A percentile compares a stretch with the other conserved stretches of the same genome.
phyloP scores from a whole-genome alignment of 2,113 vertebrate genomes.

The Grammomys surdaster region DNA sequence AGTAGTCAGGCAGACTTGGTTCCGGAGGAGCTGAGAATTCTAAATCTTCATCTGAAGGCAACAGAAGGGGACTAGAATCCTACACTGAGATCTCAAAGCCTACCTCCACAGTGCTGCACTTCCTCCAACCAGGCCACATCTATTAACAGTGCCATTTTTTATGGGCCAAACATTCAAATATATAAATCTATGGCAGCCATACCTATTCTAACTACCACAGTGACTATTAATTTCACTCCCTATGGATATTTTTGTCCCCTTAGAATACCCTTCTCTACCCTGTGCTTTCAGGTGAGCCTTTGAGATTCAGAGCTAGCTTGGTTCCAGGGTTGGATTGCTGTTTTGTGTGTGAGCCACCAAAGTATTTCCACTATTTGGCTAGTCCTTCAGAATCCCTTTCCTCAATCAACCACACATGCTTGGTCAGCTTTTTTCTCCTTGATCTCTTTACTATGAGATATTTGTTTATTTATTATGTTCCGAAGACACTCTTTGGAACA shows the following conservation, averaged over 20 bases:
- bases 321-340: neutral
- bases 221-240: neutral
- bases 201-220: no score
- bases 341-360: neutral
- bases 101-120: no score
- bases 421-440: neutral
- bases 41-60: no score
- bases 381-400: no score
- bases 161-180: no score
- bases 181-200: no score
- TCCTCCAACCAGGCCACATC: no score
- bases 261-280: neutral
- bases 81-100: no score
- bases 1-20: no score
- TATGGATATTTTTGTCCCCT: neutral
- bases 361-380: neutral
- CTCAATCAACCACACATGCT: rapidly evolving
- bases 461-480: neutral
- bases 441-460: neutral
- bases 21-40: no score
- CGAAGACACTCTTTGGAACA: neutral
- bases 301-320: neutral
- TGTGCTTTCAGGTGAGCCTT: neutral
- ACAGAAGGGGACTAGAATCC: no score
- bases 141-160: no score